phyloP scores from a whole-genome alignment of 2,888 invertebrate genomes.

The Yponomeuta malinellus region DNA sequence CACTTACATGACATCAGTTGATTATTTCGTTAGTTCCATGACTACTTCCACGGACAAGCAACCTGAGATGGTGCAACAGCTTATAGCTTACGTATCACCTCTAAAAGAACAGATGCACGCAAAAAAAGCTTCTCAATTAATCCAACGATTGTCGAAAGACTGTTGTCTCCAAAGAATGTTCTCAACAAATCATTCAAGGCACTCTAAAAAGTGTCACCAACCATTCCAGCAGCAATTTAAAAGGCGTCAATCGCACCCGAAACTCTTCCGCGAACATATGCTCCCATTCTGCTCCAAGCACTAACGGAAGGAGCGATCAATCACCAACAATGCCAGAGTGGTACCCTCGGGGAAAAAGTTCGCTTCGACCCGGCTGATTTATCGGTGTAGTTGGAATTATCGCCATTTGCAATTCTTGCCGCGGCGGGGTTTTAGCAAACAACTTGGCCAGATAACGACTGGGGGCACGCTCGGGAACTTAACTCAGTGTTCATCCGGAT shows the following conservation, averaged over 20 bases:
- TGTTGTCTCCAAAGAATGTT: too few species aligned
- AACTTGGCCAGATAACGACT: constrained; percentile 59
- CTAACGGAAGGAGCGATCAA: constrained; percentile 49
- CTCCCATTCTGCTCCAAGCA: constrained; percentile 34
- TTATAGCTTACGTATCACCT: too few species aligned
- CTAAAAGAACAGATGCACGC: too few species aligned
- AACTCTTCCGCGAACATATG: constrained; percentile 52
- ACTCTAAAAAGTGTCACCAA: not conserved
- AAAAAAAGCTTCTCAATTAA: too few species aligned
- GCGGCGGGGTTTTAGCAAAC: constrained; percentile 52
- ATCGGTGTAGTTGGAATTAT: constrained; percentile 73
- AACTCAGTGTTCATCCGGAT: constrained; percentile 1
- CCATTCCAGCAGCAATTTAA: not conserved
- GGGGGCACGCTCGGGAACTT: constrained; percentile 20
- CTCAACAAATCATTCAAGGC: too few species aligned
- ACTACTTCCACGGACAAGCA: too few species aligned
- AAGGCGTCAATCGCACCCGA: constrained; percentile 19
- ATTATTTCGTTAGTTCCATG: too few species aligned
- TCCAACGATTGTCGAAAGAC: too few species aligned
- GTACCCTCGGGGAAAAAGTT: constrained; percentile 65
- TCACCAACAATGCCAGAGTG: constrained; percentile 57
- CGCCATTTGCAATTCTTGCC: constrained; percentile 73
- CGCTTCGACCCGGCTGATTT: constrained; percentile 65
- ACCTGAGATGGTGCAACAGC: too few species aligned
- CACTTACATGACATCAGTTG: too few species aligned